Base-by-base conservation (phyloP, 2,113 vertebrate genomes). In the Megaleporinus macrocephalus region DNA sequence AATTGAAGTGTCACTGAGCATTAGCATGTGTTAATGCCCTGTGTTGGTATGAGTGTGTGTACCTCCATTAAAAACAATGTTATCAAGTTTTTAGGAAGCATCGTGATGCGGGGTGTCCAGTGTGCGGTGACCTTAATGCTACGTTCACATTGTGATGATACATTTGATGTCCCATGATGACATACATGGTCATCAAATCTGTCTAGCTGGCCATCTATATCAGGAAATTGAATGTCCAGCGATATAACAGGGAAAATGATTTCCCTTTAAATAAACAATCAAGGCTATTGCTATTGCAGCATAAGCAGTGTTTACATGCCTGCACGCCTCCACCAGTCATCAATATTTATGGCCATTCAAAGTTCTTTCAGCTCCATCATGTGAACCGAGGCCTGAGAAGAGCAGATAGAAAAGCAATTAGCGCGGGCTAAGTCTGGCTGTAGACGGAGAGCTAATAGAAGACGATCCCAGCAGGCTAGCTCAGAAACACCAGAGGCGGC, bases 321-420 rank as follows among this genome's bases (percentile, higher is more conserved):
- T 16, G 4, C 49, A 51, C 20, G 51, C 12, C 44, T 1, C 51
- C 12, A 55, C 12, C 4, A 12, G 51, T 20, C 51, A 55, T 55
- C 16, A 20, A 14, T 55, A 3, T 18, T 49, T 49, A 49, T 24
- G n/a, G n/a, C n/a, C n/a, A n/a, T n/a, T 1, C 5, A 11, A 12
- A 26, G 2, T 3, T 61, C 14, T 20, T 55, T 18, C 15, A 55
- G 1, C 1, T 61, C n/a, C 57, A 61, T 2, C 24, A 61, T 61
- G 57, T 61, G 22, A 61, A 61, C 69, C 20, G 2, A 71, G 51
- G 36, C n/a, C n/a, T 9, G 36, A 24, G 57, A 71, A 7, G 66
- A 15, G 4, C 26, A 3, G 9, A 47, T 29, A 49, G 30, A 62
- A 72, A 61, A 53, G 61, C 79, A 81, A 65, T 74, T 65, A 73